Conservation (phyloP, 2,113 vertebrate genomes). For the Nycticebus coucang region DNA sequence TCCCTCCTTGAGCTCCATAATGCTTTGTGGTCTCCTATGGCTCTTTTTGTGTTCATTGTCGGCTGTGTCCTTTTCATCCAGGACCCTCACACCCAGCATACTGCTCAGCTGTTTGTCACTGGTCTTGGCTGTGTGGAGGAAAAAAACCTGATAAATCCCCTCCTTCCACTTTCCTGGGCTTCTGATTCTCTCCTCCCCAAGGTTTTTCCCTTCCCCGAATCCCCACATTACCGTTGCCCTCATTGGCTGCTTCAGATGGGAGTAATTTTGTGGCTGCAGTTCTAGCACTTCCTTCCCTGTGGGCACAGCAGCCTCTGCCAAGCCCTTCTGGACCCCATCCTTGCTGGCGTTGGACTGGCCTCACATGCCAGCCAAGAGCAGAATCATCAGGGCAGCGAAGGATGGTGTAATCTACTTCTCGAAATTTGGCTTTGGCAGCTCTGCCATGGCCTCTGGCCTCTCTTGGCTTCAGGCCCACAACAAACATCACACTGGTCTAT, state of each 20-base stretch:
- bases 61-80: neutral
- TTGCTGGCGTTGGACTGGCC: slow-evolving; percentile 45
- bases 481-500: fast-evolving
- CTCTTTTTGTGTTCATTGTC: neutral
- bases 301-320: neutral
- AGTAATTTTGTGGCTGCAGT: neutral
- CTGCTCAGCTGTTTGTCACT: neutral
- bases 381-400: neutral
- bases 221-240: fast-evolving
- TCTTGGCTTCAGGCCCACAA: neutral
- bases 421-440: neutral
- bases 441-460: neutral
- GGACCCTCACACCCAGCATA: neutral
- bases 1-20: neutral
- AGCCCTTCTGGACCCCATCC: slow-evolving; percentile 34
- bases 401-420: neutral
- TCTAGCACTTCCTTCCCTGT: neutral
- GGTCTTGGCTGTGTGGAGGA: neutral
- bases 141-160: neutral
- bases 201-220: neutral
- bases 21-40: neutral
- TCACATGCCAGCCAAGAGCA: neutral
- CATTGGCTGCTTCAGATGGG: slow-evolving; percentile 42
- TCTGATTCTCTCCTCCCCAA: neutral
- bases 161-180: neutral